Evolutionary conservation across 2,113 vertebrate species (phyloP), one percentile per base, ranked within the genome.

Genomic region (Triplophysa siluroides): DNA sequence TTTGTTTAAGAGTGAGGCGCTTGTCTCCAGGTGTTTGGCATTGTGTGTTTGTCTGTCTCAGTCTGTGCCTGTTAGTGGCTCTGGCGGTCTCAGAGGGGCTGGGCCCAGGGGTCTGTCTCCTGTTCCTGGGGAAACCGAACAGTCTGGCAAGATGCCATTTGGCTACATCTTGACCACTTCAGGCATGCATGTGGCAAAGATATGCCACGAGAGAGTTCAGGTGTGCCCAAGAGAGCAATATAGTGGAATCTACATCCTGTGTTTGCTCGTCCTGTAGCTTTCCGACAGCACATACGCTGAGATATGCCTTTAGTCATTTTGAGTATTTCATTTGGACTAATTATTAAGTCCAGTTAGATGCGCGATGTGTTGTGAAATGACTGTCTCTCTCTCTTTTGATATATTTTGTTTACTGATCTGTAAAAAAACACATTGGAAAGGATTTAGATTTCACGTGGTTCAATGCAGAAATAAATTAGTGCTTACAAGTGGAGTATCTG

Each of bases 121-220:
- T 68, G 80, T 43, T 87, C 88, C 89, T 78, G 71, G 88, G 87
- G 89, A 89, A 88, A 90, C 33, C 33, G 33, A 88, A 86, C 86
- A 86, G 87, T 87, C 83, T 85, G 79, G 56, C 65, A 76, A 56
- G 67, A 75, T 86, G 78, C 83, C 19, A 23, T 75, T 13, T 83
- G 63, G 83, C 83, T 82, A 85, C 84, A 84, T 89, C 90, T 89
- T 87, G 82, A 81, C 87, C 89, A 88, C 88, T 89, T 84, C 77
- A 85, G 87, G 88, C 88, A 81, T 91, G 86, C 19, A 52, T 74
- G 24, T 23, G 76, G 52, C 23, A 56, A 78, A 45, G 47, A 29
- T 45, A n/a, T 23, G 43, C 61, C 23, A 26, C 52, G 60, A 79
- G 29, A 33, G 66, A 33, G 38, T 62, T 62, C 60, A 41, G 45